Base-by-base conservation (phyloP, 2,797 vertebrate species). In the Zenarchopterus dispar region DNA sequence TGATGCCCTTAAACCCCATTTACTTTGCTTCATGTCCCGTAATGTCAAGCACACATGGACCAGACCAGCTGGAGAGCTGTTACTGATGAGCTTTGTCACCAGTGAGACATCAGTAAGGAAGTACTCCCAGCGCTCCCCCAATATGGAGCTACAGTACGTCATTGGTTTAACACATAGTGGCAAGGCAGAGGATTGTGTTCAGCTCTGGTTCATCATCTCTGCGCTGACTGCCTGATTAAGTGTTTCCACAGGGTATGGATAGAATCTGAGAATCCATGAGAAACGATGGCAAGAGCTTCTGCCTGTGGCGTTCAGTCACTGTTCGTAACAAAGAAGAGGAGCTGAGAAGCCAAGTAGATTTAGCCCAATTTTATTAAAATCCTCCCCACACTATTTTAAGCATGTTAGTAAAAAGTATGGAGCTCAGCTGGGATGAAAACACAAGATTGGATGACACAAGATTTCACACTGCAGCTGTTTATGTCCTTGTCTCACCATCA, bases 21-120 rank as follows among this genome's bases (percentile, higher is more conserved):
- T 52, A 55, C 56, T 67, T 61, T 50, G 60, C 75, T 72, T 71
- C 58, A 10, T 52, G 74, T 74, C 75, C 42, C 45, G 67, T 45
- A 55, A 56, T 77, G 70, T 85, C 71, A 61, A 50, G 45, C 28
- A 52, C 2, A 2, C 70, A 65, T 56, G 53, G 66, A 64, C 73
- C 73, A 73, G 73, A 71, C 68, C 71, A 84, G 80, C 73, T 78
- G 71, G 71, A 78, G 79, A 78, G 57, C 41, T 19, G 52, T 77
- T 75, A 84, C 72, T 78, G 72, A 79, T 80, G 61, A 77, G 60
- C 61, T 76, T 53, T 70, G 74, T 80, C 75, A 80, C 75, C 48
- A 65, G 46, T 53, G 72, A 77, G 75, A 78, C 64, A 63, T 49
- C 43, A 66, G 57, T 60, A 51, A 46, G 62, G 55, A 62, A 79